These are phyloP conservation scores for Luperina nickerlii DNA, from an alignment of 2,888 invertebrate species.

Conservation along the genomic window DNA sequence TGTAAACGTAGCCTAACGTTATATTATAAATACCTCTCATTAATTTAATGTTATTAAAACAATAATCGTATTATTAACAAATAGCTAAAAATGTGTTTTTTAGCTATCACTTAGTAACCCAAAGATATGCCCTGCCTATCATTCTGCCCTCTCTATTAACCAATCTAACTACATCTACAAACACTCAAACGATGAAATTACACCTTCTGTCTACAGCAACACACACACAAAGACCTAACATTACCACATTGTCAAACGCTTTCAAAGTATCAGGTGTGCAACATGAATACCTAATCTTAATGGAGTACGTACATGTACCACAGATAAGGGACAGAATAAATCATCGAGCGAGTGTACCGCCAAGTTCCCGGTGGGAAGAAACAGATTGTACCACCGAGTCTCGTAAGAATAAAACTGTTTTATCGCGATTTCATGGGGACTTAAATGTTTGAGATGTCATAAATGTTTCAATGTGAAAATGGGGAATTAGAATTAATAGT, in stretches of 20 bases:
- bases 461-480: slow-evolving; percentile 66
- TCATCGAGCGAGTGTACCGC: slow-evolving; percentile 84
- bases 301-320: slow-evolving; percentile 81
- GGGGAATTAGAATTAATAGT: slow-evolving; percentile 38
- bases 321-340: slow-evolving; percentile 86
- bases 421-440: slow-evolving; percentile 66
- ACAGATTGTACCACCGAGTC: slow-evolving; percentile 79
- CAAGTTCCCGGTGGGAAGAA: slow-evolving; percentile 86
- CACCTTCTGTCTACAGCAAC: slow-evolving; percentile 28
- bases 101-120: neutral
- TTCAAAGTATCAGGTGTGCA: slow-evolving; percentile 87
- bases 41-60: neutral
- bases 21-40: neutral
- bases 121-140: neutral
- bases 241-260: slow-evolving; percentile 75
- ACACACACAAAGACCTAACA: slow-evolving; percentile 50
- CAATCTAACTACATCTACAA: slow-evolving; percentile 17
- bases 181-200: slow-evolving; percentile 43
- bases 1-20: neutral
- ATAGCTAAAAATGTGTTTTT: too few species aligned
- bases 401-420: slow-evolving; percentile 66
- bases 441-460: slow-evolving; percentile 70
- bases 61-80: neutral
- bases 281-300: slow-evolving; percentile 89
- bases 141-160: neutral